phyloP scores from a whole-genome alignment of 1,140 invertebrate species.

The Ceratina calcarata region DNA sequence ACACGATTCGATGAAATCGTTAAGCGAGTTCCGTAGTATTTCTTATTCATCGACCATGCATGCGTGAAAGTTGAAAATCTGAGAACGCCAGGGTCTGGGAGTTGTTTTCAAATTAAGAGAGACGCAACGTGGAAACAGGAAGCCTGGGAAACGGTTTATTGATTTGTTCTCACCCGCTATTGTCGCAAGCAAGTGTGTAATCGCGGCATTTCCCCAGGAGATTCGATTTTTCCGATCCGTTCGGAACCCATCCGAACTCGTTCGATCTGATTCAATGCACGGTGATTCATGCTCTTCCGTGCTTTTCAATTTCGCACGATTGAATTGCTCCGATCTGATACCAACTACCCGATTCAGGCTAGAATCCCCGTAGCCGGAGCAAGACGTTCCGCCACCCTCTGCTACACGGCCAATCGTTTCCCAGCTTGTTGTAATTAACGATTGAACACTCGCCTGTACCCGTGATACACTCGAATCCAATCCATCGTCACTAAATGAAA shows the following conservation, averaged over 20 bases:
- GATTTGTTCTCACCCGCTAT: conserved; percentile 34
- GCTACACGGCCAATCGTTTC: neutral
- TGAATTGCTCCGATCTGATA: conserved; percentile 48
- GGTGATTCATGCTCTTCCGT: conserved; percentile 47
- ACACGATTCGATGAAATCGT: too few relatives aligned
- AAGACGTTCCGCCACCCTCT: conserved; percentile 3
- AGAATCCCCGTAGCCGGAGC: neutral
- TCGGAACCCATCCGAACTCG: conserved; percentile 45
- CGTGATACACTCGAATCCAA: neutral
- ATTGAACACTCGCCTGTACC: neutral
- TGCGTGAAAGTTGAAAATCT: too few relatives aligned
- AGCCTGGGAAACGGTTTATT: conserved; percentile 27
- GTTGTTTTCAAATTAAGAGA: conserved; percentile 4
- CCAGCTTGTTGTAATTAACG: conserved; percentile 6
- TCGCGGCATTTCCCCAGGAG: conserved; percentile 37
- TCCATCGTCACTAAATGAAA: neutral
- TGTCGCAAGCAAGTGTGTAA: conserved; percentile 49
- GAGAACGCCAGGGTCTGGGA: neutral
- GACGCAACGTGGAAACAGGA: neutral
- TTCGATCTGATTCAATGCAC: conserved; percentile 50
- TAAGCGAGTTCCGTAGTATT: too few relatives aligned
- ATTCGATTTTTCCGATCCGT: conserved; percentile 51
- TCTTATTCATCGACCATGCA: too few relatives aligned
- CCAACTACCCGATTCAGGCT: conserved; percentile 29
- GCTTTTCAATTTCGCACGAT: conserved; percentile 48